Conservation (phyloP, 2,888 invertebrate genomes). For the Linnaemya vulpina region DNA sequence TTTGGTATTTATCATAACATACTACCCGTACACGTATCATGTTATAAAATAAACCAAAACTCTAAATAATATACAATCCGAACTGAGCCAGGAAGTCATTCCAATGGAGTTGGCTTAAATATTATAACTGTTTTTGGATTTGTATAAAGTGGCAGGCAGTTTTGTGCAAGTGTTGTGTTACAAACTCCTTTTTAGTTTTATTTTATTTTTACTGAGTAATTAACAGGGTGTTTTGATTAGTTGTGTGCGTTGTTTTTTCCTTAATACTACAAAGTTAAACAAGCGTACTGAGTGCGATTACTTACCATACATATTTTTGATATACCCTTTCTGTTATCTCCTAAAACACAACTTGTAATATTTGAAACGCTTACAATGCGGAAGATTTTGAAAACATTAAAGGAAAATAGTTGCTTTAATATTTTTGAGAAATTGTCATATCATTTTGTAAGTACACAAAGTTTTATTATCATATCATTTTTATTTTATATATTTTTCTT, state of each 20-base stretch:
- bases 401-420: constrained; percentile 23
- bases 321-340: background rate
- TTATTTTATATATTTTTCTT: constrained; percentile 6
- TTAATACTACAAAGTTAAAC: no score
- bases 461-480: constrained; percentile 57
- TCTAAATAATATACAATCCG: constrained; percentile 18
- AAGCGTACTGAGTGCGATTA: background rate
- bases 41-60: constrained; percentile 27
- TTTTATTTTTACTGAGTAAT: background rate
- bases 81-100: constrained; percentile 66
- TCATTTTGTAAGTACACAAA: constrained; percentile 21
- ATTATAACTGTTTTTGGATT: constrained; percentile 23
- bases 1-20: constrained; percentile 13
- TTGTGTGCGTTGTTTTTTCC: background rate
- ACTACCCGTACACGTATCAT: background rate
- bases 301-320: background rate
- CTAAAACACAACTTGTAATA: background rate
- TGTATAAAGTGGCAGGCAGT: constrained; percentile 18
- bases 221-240: constrained; percentile 11
- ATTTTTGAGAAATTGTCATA: constrained; percentile 8
- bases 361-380: constrained; percentile 37
- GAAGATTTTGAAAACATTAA: constrained; percentile 41
- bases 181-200: constrained; percentile 23
- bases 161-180: constrained; percentile 35
- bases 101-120: constrained; percentile 45